Base-by-base conservation (phyloP, 2,797 vertebrate species). In the Pangasius krempfi region DNA sequence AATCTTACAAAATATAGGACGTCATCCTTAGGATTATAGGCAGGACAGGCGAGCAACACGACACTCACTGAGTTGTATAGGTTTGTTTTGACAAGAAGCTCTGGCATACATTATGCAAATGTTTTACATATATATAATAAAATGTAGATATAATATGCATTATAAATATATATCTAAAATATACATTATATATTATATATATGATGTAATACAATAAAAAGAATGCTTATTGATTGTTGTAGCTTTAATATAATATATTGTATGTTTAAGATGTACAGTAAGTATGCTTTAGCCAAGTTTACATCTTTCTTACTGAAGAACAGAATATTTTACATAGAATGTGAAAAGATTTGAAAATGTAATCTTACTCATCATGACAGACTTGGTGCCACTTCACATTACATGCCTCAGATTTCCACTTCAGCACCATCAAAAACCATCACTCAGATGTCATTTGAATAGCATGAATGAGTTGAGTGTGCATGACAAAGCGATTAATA, bases 361-460 rank as follows among this genome's bases (percentile, higher is more conserved):
- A 56, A 22, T 56, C 78, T 37, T 13, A n/a, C 25, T 16, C 37
- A 27, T 82, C 20, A 25, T 40, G 33, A 79, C n/a, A 50, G 68
- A 75, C 68, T 54, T 30, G 44, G 9, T 82, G 84, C 13, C 84
- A 66, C 25, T 62, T 86, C 52, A 50, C 5, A 27, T 81, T 86
- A 62, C 52, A 79, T 60, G 75, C 50, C 12, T n/a, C 52, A 62
- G 76, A 5, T 6, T 86, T 86, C 62, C 64, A 30, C 50, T 44
- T 66, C 58, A 56, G 30, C 22, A 2, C 20, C 66, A 52, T 85
- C 87, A 52, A 27, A 70, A 44, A 80, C 52, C 16, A 9, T 73
- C 44, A 54, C 66, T 40, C 78, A 22, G 33, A 78, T 85, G 73
- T 56, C 58, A 81, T 40, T 60, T 44, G 66, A 82, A 82, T 58